A percentile compares a stretch with the other conserved stretches of the same genome.
Evolutionary conservation across 2,797 vertebrate genomes (phyloP).

Genomic region (Falco berigora): DNA sequence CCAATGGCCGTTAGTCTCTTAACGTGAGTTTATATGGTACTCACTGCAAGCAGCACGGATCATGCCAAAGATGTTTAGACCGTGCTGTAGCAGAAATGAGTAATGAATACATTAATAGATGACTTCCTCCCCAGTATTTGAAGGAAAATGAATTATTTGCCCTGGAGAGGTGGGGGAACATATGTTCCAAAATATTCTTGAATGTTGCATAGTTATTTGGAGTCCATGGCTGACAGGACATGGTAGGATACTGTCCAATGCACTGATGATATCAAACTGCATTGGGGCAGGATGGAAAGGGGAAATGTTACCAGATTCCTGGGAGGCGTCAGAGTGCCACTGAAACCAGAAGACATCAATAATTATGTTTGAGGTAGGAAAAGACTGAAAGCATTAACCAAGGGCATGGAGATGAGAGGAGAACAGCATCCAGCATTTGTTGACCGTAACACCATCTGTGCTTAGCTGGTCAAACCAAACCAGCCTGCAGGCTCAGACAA

Average conservation of each 20-base stretch:
- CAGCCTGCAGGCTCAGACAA: neutral
- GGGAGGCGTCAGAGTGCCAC: neutral
- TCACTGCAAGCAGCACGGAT: neutral
- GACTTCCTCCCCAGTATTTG: neutral
- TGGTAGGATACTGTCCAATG: accelerated
- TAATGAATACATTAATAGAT: neutral
- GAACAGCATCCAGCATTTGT: neutral
- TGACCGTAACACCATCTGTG: neutral
- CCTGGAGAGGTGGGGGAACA: neutral
- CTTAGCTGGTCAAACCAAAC: neutral
- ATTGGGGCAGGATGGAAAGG: neutral
- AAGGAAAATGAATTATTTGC: neutral
- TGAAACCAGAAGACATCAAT: neutral
- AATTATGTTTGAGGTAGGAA: neutral
- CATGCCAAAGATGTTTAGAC: neutral
- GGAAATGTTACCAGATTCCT: accelerated
- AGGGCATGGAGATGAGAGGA: neutral
- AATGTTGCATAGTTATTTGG: neutral
- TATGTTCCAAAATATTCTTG: neutral
- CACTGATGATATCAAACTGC: neutral
- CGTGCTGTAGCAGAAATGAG: neutral
- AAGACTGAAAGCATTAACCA: neutral
- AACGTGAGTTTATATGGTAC: neutral
- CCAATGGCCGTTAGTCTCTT: neutral
- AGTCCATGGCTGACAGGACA: neutral